A percentile compares a stretch with the other conserved stretches of the same genome.
Conservation (phyloP, 35 echinoderm and acorn worm genomes). For the Lytechinus pictus region DNA sequence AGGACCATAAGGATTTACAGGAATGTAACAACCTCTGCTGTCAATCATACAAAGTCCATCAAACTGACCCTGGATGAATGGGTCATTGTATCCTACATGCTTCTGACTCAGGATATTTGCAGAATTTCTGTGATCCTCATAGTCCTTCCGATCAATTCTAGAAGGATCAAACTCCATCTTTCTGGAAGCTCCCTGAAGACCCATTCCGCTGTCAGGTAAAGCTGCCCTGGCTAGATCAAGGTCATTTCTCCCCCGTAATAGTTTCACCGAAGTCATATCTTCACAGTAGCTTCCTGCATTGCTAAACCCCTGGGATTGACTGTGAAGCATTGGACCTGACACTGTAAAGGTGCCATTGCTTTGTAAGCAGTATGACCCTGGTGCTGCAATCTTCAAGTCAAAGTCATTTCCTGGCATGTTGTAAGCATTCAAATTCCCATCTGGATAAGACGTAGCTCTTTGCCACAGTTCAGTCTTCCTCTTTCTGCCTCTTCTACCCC, state of each 20-base stretch:
- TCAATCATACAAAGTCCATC: constrained; percentile 1
- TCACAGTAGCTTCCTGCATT: background rate
- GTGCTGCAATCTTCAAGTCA: background rate
- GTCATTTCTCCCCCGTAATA: background rate
- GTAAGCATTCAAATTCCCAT: background rate
- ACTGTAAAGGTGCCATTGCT: background rate
- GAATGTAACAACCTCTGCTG: background rate
- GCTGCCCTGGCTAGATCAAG: background rate
- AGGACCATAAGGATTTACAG: background rate
- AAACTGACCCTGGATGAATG: background rate
- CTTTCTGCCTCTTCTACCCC: background rate
- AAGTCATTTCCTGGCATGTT: background rate
- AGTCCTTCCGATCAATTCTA: background rate
- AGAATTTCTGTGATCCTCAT: background rate
- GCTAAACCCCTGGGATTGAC: background rate
- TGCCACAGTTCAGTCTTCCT: background rate
- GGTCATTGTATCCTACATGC: background rate
- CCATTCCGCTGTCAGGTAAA: background rate
- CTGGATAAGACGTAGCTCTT: background rate
- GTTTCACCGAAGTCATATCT: background rate
- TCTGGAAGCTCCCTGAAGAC: background rate
- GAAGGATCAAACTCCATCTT: background rate
- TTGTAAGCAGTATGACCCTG: background rate
- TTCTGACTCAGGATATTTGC: background rate
- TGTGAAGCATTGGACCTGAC: background rate